phyloP scores from a whole-genome alignment of 2,797 vertebrate species.

The Sylvilagus floridanus region DNA sequence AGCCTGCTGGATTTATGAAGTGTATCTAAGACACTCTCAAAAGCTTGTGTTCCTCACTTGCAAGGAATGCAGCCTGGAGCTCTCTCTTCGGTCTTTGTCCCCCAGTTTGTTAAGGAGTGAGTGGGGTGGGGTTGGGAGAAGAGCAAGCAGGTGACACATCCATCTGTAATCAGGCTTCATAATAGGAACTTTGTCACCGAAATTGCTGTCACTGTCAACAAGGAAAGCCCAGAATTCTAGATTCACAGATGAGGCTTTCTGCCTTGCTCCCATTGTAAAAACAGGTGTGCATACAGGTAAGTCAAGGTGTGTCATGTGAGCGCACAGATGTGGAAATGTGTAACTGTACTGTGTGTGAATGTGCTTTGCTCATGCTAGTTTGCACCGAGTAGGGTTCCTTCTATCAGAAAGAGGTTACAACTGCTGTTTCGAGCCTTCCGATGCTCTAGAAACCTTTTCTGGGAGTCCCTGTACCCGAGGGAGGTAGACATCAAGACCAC shows the following conservation, averaged over 20 bases:
- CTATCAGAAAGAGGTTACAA: neutral
- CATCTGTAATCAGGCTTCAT: neutral
- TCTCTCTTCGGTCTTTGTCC: neutral
- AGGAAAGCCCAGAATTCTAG: slow-evolving; percentile 5
- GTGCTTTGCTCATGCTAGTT: neutral
- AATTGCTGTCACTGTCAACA: neutral
- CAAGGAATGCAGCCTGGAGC: neutral
- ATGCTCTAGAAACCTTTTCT: neutral
- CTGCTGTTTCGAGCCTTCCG: neutral
- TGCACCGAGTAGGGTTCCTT: neutral
- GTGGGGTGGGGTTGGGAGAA: neutral
- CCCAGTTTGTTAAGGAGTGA: neutral
- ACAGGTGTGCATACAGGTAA: no score
- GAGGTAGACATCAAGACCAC: neutral
- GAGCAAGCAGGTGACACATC: neutral
- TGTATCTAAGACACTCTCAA: neutral
- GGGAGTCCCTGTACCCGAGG: neutral
- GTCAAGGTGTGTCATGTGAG: neutral
- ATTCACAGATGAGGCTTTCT: neutral
- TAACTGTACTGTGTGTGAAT: neutral
- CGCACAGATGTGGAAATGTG: neutral
- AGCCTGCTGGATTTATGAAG: neutral
- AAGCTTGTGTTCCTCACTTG: neutral
- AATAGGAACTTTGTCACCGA: neutral
- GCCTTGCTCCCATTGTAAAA: neutral